Base-by-base conservation (phyloP, 2,888 invertebrate genomes). In the Geotrupes spiniger region DNA sequence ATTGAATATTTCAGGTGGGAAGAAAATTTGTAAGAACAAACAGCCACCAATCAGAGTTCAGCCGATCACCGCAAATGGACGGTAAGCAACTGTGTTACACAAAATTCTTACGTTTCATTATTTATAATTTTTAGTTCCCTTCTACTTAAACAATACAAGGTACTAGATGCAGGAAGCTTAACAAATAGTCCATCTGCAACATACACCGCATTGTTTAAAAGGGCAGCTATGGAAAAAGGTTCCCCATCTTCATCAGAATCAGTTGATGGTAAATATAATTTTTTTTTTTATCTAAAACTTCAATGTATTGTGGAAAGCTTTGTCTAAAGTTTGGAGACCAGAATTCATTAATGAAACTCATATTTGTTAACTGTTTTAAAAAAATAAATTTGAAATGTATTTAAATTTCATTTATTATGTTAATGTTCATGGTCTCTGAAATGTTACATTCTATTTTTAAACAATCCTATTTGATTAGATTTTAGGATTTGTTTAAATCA, bases 131-230 rank as follows among this genome's bases (percentile, higher is more conserved):
- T 82, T 2, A 74, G 86, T 10, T 85, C 87, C 0, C 82, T 89
- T 51, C 73, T 88, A 10, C 74, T 89, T 85, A 73, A 84, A 85
- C 69, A 84, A 84, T 64, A 77, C 87, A 85, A 87, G 73, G 85
- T 88, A 45, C 81, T 87, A 42, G 86, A 85, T 59, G 80, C 84
- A 0, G 75, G 82, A 2, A 78, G 77, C 59, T 76, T 80, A 21
- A 79, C 60, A 49, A 52, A 53, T 5, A 41, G 46, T 21, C 12
- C 45, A 8, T 10, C 12, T 31, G 3, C 10, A 6, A 11, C 33
- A 10, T 16, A 10, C 33, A 27, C 46, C 39, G 21, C 40, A 14
- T 43, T 54, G 4, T 36, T 52, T 14, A 59, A 59, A 39, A 52
- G 51, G 45, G 49, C 36, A 14, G 37, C 40, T 14, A 45, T 51